Conservation (phyloP, 2,113 vertebrate species). For the Ia io region DNA sequence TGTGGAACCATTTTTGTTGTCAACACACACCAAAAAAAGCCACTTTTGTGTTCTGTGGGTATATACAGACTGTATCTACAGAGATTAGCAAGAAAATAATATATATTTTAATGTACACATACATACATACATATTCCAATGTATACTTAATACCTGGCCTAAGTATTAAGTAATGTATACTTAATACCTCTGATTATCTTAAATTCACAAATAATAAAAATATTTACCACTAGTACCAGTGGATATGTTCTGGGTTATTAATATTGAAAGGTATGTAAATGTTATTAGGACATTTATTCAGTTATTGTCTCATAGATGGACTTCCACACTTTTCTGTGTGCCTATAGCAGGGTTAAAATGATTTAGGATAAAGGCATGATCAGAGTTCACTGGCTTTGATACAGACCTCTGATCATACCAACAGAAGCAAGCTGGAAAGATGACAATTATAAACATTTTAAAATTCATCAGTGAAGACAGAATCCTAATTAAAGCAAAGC, state of each 20-base stretch:
- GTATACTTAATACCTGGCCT: not conserved
- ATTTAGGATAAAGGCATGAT: not conserved
- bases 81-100: not conserved
- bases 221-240: not conserved
- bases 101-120: not conserved
- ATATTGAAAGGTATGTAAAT: not conserved
- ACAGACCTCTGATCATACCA: not conserved
- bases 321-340: not conserved
- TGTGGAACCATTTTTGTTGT: not conserved
- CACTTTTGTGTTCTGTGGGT: not conserved
- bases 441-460: not conserved
- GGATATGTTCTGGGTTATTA: not conserved
- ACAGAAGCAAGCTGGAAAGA: not conserved
- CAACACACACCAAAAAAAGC: not conserved
- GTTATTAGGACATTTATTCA: not conserved
- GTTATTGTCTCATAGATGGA: not conserved
- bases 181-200: not conserved
- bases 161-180: not conserved
- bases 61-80: not conserved
- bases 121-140: not conserved
- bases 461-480: not conserved
- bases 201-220: slow-evolving; percentile 9
- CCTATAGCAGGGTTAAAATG: not conserved
- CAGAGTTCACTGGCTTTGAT: not conserved
- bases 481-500: not conserved